Conservation (phyloP, 2,888 invertebrate species). For the Elmis aenea region DNA sequence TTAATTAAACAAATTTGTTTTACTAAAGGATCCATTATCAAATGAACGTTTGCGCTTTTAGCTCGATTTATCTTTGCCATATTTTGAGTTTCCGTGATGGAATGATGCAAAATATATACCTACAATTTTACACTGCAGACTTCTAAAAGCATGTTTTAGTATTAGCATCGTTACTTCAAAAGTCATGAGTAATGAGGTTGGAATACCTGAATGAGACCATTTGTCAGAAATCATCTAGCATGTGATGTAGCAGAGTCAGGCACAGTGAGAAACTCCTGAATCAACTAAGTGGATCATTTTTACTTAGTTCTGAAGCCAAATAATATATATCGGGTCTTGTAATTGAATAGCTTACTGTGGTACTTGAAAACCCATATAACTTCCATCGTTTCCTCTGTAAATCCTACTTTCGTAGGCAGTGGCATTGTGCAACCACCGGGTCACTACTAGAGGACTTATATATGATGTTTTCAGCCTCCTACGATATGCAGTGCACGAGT, state of each 20-base stretch:
- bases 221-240: conserved; percentile 20
- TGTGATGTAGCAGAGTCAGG: conserved; percentile 19
- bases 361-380: conserved; percentile 22
- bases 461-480: too few species aligned
- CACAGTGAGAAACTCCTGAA: conserved; percentile 23
- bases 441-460: too few species aligned
- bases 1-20: too few species aligned
- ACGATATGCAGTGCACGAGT: too few species aligned
- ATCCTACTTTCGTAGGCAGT: conserved; percentile 5
- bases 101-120: conserved; percentile 10
- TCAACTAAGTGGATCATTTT: conserved; percentile 39
- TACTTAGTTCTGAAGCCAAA: conserved; percentile 26
- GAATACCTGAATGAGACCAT: conserved; percentile 22
- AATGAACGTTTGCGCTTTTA: too few species aligned
- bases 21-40: too few species aligned
- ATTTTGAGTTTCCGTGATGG: too few species aligned
- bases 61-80: too few species aligned
- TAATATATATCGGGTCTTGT: conserved; percentile 24
- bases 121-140: conserved; percentile 6
- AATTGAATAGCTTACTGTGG: conserved; percentile 27
- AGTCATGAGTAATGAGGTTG: conserved; percentile 19
- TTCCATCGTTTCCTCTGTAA: conserved; percentile 17
- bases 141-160: conserved; percentile 16
- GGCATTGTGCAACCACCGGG: conserved; percentile 1
- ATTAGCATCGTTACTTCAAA: conserved; percentile 15